phyloP scores from a whole-genome alignment of 2,888 invertebrate species.

The Drosophila villosipedis region DNA sequence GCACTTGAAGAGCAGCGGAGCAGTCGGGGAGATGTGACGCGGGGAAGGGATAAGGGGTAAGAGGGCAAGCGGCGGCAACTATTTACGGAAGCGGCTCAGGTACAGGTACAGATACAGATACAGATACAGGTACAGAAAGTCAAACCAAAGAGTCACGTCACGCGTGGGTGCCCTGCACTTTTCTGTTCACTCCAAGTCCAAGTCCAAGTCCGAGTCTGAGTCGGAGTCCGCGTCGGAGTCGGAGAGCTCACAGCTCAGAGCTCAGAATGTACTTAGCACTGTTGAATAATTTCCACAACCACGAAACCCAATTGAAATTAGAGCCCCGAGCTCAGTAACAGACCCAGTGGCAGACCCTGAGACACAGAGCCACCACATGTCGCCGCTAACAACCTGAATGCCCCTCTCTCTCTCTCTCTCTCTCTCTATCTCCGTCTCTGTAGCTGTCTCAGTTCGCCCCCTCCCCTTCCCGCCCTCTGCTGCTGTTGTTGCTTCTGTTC shows the following conservation, averaged over 20 bases:
- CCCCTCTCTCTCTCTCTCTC: background rate
- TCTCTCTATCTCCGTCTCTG: background rate
- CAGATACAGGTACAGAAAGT: constrained; percentile 67
- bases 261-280: constrained; percentile 75
- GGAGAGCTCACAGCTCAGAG: constrained; percentile 30
- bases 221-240: constrained; percentile 15
- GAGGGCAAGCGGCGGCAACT: constrained; percentile 63
- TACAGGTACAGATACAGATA: constrained; percentile 49
- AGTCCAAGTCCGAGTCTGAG: constrained; percentile 19
- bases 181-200: constrained; percentile 32
- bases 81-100: constrained; percentile 79
- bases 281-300: constrained; percentile 80
- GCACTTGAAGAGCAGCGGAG: constrained; percentile 73
- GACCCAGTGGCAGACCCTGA: constrained; percentile 45
- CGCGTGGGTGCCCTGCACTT: constrained; percentile 74
- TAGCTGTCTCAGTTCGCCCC: background rate
- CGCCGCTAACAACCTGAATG: constrained; percentile 77
- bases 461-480: background rate
- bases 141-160: constrained; percentile 82
- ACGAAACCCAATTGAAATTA: constrained; percentile 81
- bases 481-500: constrained; percentile 30
- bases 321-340: constrained; percentile 73
- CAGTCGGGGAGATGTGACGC: constrained; percentile 9
- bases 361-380: constrained; percentile 75
- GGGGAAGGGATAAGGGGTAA: constrained; percentile 16